A percentile compares a stretch with the other conserved stretches of the same genome.
These are phyloP conservation scores for Pseudoatta argentina DNA, from an alignment of 1,140 invertebrate species.

Conservation along the genomic window DNA sequence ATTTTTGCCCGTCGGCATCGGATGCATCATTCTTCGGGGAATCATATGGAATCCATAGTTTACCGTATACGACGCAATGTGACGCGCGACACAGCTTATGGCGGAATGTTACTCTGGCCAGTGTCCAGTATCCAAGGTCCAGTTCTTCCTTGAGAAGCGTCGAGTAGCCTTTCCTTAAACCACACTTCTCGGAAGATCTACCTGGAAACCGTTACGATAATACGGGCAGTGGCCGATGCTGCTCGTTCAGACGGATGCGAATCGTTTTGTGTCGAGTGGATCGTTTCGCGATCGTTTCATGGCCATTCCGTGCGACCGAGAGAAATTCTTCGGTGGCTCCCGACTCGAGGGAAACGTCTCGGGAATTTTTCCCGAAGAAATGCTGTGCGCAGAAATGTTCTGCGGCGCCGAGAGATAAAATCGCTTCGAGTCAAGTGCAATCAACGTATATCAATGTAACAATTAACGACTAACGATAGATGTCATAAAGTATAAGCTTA, in stretches of 20 bases:
- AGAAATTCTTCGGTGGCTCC: constrained; percentile 48
- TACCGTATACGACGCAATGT: constrained; percentile 34
- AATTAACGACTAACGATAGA: constrained; percentile 12
- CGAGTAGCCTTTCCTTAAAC: constrained; percentile 76
- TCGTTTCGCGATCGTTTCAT: constrained; percentile 58
- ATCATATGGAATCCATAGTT: constrained; percentile 59
- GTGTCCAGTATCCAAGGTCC: constrained; percentile 73
- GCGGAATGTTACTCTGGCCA: constrained; percentile 74
- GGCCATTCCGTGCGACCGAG: constrained; percentile 40
- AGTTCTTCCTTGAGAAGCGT: constrained; percentile 74
- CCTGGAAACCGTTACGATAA: constrained; percentile 78
- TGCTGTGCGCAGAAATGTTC: neutral
- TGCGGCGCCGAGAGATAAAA: constrained; percentile 5
- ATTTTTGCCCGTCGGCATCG: constrained; percentile 1
- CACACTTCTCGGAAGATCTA: constrained; percentile 76
- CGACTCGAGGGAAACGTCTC: constrained; percentile 22
- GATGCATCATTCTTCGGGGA: constrained; percentile 61
- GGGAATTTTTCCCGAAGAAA: constrained; percentile 50
- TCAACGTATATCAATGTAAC: neutral
- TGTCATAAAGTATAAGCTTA: neutral
- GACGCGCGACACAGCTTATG: constrained; percentile 64
- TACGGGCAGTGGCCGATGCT: constrained; percentile 68
- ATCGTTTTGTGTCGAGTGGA: constrained; percentile 53
- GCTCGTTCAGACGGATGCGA: constrained; percentile 56
- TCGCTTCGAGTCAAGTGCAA: neutral